phyloP scores from a whole-genome alignment of 2,113 vertebrate species.

The Daboia siamensis region DNA sequence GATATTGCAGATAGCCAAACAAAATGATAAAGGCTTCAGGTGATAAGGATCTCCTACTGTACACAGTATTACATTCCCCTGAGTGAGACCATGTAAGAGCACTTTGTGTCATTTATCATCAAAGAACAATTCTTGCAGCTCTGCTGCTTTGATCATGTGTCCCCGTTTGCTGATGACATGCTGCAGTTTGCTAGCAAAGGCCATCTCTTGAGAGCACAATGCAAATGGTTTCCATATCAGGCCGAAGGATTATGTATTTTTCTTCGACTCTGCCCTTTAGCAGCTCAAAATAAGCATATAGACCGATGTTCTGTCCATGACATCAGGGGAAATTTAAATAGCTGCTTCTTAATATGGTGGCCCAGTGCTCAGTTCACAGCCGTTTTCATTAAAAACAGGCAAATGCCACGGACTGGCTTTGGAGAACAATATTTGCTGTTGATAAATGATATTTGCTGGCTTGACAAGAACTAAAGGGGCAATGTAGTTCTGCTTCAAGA shows the following conservation, averaged over 20 bases:
- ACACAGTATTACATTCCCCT: conserved; percentile 36
- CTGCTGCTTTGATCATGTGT: not conserved
- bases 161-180: not conserved
- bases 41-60: conserved; percentile 37
- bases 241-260: conserved; percentile 13
- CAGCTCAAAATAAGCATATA: not conserved
- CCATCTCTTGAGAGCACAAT: conserved; percentile 29
- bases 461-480: not conserved
- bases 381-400: not conserved
- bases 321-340: not conserved
- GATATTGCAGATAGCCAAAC: conserved; percentile 33
- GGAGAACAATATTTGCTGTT: not conserved
- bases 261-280: conserved; percentile 23
- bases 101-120: conserved; percentile 31
- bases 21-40: conserved; percentile 23
- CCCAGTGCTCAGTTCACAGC: not conserved
- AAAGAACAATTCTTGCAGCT: conserved; percentile 25
- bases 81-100: not conserved
- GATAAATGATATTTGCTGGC: not conserved
- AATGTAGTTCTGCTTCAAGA: not conserved
- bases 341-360: not conserved
- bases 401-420: not conserved
- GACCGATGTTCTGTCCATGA: not conserved
- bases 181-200: conserved; percentile 26
- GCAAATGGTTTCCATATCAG: conserved; percentile 33